phyloP scores from a whole-genome alignment of 2,888 invertebrate species.

The Aphidoletes aphidimyza region DNA sequence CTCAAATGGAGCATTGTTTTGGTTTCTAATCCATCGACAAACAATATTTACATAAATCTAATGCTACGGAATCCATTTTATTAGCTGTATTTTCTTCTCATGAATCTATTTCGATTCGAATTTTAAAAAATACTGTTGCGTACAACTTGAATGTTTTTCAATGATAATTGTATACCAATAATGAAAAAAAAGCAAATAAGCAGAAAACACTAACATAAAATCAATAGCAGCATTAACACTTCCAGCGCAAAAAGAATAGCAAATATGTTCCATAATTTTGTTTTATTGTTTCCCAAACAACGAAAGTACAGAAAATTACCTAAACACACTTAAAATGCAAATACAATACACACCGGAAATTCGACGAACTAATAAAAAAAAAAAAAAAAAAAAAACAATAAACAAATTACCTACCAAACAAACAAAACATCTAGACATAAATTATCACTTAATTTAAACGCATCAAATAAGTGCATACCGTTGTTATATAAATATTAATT shows the following conservation, averaged over 20 bases:
- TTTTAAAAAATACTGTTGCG: too few relatives aligned
- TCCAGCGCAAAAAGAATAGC: not conserved
- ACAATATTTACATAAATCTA: not conserved
- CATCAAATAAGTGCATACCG: too few relatives aligned
- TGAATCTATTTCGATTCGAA: not conserved
- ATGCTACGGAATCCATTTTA: not conserved
- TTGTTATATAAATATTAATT: too few relatives aligned
- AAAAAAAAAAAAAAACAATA: too few relatives aligned
- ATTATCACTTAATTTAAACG: too few relatives aligned
- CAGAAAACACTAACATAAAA: too few relatives aligned
- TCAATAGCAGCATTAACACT: too few relatives aligned
- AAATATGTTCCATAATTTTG: not conserved
- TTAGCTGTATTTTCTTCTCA: not conserved
- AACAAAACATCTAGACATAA: too few relatives aligned
- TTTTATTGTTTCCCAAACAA: slow-evolving; percentile 36
- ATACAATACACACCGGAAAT: too few relatives aligned
- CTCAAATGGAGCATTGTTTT: slow-evolving; percentile 1
- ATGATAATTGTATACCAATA: not conserved
- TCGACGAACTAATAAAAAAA: too few relatives aligned
- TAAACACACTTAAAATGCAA: not conserved
- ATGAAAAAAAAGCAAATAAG: too few relatives aligned
- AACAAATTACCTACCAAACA: too few relatives aligned
- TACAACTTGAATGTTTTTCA: slow-evolving; percentile 5
- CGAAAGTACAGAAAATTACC: not conserved
- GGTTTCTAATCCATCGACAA: slow-evolving; percentile 43